Base-by-base conservation (phyloP, 1,140 invertebrate genomes). In the Gonioctena quinquepunctata region DNA sequence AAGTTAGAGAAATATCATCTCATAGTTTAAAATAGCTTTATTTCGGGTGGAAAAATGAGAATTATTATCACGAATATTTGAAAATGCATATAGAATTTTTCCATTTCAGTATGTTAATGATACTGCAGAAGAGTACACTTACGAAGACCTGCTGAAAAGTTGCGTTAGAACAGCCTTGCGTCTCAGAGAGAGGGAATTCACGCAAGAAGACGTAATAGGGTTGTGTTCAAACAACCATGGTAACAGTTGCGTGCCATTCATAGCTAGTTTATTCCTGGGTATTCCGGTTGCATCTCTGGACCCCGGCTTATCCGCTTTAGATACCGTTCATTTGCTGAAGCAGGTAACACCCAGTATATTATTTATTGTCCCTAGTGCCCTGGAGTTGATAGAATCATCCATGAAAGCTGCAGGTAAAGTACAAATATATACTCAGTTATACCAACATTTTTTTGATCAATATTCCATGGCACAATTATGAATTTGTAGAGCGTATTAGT, bases 321-420 rank as follows among this genome's bases (percentile, higher is more conserved):
- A 80, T 6, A 66, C 68, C 8, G 49, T 54, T 3, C 54, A 76
- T 63, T 52, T 79, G 13, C 19, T 80, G 3, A 52, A 66, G 4
- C 61, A 72, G 26, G 69, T 77, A 0, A 67, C 59, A 61, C 79
- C 79, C 19, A 75, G 69, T 68, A 68, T 80, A 2, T 27, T 80
- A 13, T 80, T 80, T 65, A 70, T 78, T 16, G 72, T 71, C 26
- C 67, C 70, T 26, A 61, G 77, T 33, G 61, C 66, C 2, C n/a
- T 72, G 8, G 2, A 63, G 25, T 23, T 68, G n/a, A 74, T 76
- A 27, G 70, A 71, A 73, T 27, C 25, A 1, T 26, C 63, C 7
- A 7, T 66, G 21, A 11, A 27, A 52, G 13, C 25, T 18, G 50
- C 63, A 66, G 63, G 63, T 66, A 52, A 73, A n/a, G n/a, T n/a